Evolutionary conservation across 2,113 vertebrate genomes (phyloP).

Genomic region (Sinocyclocheilus anshuiensis): DNA sequence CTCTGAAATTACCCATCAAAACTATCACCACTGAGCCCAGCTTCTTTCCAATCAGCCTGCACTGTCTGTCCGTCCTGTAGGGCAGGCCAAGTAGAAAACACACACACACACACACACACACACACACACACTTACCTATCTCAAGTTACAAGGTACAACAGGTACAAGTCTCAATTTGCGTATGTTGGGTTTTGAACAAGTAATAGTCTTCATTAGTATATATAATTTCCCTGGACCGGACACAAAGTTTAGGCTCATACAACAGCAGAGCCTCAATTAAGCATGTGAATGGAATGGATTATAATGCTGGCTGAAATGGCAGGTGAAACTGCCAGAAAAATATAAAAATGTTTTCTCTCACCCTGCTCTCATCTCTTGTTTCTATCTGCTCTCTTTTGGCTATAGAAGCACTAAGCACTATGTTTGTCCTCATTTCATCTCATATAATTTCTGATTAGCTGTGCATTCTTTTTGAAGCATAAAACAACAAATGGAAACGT

Average conservation of each 20-base stretch:
- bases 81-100: not conserved
- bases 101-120: not conserved
- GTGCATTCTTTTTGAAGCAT: not conserved
- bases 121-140: not conserved
- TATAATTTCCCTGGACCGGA: not conserved
- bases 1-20: constrained; percentile 58
- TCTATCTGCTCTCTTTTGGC: not conserved
- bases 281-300: not conserved
- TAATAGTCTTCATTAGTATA: not conserved
- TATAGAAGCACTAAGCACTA: not conserved
- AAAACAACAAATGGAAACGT: not conserved
- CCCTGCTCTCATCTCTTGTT: not conserved
- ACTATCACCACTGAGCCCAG: constrained; percentile 33
- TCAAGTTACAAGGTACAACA: not conserved
- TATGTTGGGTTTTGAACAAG: not conserved
- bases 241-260: not conserved
- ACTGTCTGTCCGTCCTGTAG: constrained; percentile 29
- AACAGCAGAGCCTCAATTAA: not conserved
- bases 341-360: not conserved
- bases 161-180: not conserved
- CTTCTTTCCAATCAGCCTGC: constrained; percentile 39
- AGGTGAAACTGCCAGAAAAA: not conserved
- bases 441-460: not conserved
- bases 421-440: not conserved
- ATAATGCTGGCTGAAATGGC: not conserved